Evolutionary conservation across 2,113 vertebrate genomes (phyloP).

Genomic region (Gallinago jamesoni): DNA sequence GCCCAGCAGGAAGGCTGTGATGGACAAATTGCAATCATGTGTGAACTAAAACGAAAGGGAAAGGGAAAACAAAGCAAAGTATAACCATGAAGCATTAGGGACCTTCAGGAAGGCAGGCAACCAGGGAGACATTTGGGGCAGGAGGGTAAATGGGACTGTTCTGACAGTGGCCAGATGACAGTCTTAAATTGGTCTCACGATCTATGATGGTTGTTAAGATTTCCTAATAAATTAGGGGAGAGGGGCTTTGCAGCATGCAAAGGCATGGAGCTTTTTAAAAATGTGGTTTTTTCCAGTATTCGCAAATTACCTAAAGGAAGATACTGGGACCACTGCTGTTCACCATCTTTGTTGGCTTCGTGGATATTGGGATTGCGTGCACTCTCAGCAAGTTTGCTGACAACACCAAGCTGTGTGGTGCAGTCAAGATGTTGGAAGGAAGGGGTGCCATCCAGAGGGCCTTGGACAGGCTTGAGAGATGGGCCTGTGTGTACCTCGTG

Average conservation of each 20-base stretch:
- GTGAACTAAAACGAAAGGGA: not conserved
- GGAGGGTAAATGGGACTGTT: not conserved
- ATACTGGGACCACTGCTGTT: not conserved
- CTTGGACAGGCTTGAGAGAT: not conserved
- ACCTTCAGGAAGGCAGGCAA: not conserved
- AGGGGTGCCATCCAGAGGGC: not conserved
- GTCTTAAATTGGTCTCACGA: not conserved
- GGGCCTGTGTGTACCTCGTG: not conserved
- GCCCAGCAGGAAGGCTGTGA: not conserved
- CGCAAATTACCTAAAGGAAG: not conserved
- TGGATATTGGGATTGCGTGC: too few species aligned
- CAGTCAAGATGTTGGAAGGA: not conserved
- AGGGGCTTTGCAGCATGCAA: not conserved
- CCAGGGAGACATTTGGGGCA: not conserved
- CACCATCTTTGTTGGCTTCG: not conserved
- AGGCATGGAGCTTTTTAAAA: not conserved
- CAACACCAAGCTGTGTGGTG: not conserved
- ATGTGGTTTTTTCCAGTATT: accelerated
- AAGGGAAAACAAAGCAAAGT: not conserved
- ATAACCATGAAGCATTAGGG: not conserved
- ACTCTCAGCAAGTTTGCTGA: not conserved
- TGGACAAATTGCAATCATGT: not conserved
- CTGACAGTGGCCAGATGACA: not conserved
- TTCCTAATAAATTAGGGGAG: not conserved
- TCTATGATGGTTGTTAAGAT: not conserved